These are phyloP conservation scores for Strigamia maritima DNA, from an alignment of 2,888 invertebrate genomes.

Conservation along the genomic window DNA sequence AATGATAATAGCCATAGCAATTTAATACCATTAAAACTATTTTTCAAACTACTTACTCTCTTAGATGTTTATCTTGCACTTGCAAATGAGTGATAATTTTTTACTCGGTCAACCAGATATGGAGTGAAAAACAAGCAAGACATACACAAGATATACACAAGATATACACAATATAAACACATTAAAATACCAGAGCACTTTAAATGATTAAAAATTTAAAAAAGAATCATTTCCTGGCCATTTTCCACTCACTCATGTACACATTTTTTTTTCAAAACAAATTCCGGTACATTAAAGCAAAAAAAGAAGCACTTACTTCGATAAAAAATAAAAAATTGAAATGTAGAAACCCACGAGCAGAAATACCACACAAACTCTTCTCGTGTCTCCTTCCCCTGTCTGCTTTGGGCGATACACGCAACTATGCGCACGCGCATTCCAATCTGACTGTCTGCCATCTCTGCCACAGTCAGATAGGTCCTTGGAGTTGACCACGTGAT, in stretches of 20 bases:
- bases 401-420: constrained; percentile 6
- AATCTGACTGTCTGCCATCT: constrained; percentile 32
- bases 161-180: neutral
- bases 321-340: neutral
- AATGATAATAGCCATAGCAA: neutral
- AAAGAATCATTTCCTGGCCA: neutral
- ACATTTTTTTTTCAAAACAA: neutral
- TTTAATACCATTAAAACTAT: neutral
- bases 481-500: constrained; percentile 31
- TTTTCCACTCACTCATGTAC: neutral
- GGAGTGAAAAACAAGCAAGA: constrained; percentile 28
- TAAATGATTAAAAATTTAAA: neutral
- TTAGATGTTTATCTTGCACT: constrained; percentile 12
- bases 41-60: neutral
- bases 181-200: neutral
- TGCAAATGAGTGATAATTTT: constrained; percentile 29
- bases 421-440: constrained; percentile 10
- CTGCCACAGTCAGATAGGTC: constrained; percentile 21
- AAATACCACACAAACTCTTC: constrained; percentile 4
- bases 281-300: neutral
- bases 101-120: constrained; percentile 20
- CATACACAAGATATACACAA: neutral
- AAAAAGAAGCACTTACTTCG: neutral
- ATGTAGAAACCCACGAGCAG: neutral
- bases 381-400: constrained; percentile 32